Percentiles rank a stretch among this genome's conserved stretches.
Conservation (phyloP, 2,888 invertebrate genomes). For the Helobdella robusta region DNA sequence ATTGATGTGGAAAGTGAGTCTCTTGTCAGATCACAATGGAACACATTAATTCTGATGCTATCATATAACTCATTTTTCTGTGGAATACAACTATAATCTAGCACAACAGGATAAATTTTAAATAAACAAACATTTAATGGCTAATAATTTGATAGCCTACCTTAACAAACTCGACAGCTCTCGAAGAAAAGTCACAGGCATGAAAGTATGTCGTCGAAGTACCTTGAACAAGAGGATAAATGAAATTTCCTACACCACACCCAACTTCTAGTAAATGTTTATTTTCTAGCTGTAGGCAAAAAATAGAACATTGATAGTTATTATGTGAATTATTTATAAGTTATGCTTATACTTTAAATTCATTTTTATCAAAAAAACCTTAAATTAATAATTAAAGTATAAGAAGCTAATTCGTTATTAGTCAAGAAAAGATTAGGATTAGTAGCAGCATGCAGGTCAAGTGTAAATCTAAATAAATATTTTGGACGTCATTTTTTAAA, state of each 20-base stretch:
- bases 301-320: not conserved
- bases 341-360: too few relatives aligned
- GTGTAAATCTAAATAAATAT: not conserved
- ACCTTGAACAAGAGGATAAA: conserved; percentile 79
- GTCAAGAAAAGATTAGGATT: too few relatives aligned
- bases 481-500: not conserved
- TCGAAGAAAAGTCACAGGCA: conserved; percentile 81
- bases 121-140: conserved; percentile 12
- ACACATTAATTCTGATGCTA: conserved; percentile 61
- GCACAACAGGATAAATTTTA: not conserved
- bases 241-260: conserved; percentile 92
- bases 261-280: conserved; percentile 66
- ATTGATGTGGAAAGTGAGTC: conserved; percentile 57
- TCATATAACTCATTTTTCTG: conserved; percentile 57
- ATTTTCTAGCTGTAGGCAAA: conserved; percentile 1
- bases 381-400: too few relatives aligned
- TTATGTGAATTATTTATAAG: too few relatives aligned
- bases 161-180: conserved; percentile 77
- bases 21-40: conserved; percentile 73
- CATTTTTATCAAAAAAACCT: too few relatives aligned
- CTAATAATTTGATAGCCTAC: conserved; percentile 35
- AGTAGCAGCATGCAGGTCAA: too few relatives aligned
- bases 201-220: conserved; percentile 64
- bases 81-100: too few relatives aligned
- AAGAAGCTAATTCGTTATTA: too few relatives aligned